Base-by-base conservation (phyloP, 2,113 vertebrate genomes). In the Okapia johnstoni region DNA sequence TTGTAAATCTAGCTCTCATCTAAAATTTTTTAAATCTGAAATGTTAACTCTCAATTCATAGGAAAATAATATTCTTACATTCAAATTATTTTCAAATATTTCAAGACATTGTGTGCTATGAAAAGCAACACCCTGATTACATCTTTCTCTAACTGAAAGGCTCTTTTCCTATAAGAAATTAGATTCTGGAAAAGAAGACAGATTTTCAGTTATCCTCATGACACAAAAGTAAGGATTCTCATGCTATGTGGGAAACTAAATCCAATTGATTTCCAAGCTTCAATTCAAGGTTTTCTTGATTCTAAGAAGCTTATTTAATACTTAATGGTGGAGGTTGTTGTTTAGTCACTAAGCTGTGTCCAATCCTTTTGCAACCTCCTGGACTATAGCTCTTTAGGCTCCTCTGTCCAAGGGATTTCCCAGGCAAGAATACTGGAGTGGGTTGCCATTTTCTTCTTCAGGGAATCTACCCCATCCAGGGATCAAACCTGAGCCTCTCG, bases 101-200 rank as follows among this genome's bases (percentile, higher is more conserved):
- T 90, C 17, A 95, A 81, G 12, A 91, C 85, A 85, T 17, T 40
- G 17, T 70, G 40, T 36, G 11, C 21, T 88, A 77, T 16, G 17
- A 93, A 96, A 43, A 96, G 15, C 40, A 95, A 90, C 30, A 86
- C 33, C 46, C 48, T 61, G 19, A 30, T 79, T 91, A 23, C 2
- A 77, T 61, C 17, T 87, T 92, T 80, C 58, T 97, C 52, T 96
- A 96, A 77, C 30, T 46, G 14, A 95, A 97, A 60, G 30, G 26
- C 63, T 87, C n/a, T 85, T 81, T 96, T 95, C 43, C 63, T 70
- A 21, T 87, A 94, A 89, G 25, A 85, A 97, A 86, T 77, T 79
- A 96, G 14, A 94, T 86, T 87, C 33, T 95, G 23, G 55, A 92
- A 81, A 94, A 95, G 13, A 96, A 2, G 3, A 94, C 1, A 43